Conservation (phyloP, 2,888 invertebrate genomes). For the Chironomus riparius region DNA sequence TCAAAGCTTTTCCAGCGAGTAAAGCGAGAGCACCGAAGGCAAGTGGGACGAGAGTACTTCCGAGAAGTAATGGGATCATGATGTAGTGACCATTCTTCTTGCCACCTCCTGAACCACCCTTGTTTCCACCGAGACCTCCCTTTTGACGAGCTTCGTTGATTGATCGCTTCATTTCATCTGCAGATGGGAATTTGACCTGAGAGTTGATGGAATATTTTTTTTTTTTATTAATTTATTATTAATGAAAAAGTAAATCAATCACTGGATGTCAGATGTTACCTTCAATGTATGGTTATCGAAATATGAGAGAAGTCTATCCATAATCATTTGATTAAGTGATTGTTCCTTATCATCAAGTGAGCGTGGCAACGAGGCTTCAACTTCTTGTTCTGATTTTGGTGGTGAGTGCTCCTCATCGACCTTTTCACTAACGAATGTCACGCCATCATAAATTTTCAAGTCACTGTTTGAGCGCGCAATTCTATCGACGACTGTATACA, state of each 20-base stretch:
- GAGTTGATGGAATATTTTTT: slow-evolving; percentile 29
- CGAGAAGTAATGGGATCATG: slow-evolving; percentile 68
- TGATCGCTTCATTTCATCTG: slow-evolving; percentile 54
- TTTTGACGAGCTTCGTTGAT: slow-evolving; percentile 45
- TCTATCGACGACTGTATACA: slow-evolving; percentile 67
- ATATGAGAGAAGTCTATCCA: slow-evolving; percentile 64
- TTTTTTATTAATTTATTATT: slow-evolving; percentile 48
- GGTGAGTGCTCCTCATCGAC: slow-evolving; percentile 32
- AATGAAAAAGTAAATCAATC: slow-evolving; percentile 30
- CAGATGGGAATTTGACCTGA: slow-evolving; percentile 65
- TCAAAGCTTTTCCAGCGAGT: slow-evolving; percentile 74
- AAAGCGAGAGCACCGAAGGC: slow-evolving; percentile 75
- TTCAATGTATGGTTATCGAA: slow-evolving; percentile 71
- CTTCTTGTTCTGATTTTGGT: slow-evolving; percentile 48
- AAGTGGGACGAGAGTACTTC: slow-evolving; percentile 70
- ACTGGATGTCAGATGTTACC: slow-evolving; percentile 41
- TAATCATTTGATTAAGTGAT: slow-evolving; percentile 63
- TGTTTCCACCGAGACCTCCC: slow-evolving; percentile 27
- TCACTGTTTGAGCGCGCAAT: slow-evolving; percentile 54
- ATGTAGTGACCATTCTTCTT: slow-evolving; percentile 66
- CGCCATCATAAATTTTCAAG: slow-evolving; percentile 61
- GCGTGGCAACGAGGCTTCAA: slow-evolving; percentile 65
- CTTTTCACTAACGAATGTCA: slow-evolving; percentile 60
- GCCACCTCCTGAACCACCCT: slow-evolving; percentile 47
- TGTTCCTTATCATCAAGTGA: slow-evolving; percentile 61